Evolutionary conservation across 2,113 vertebrate genomes (phyloP), one percentile per base, ranked within the genome.

Genomic region (Tyto alba): DNA sequence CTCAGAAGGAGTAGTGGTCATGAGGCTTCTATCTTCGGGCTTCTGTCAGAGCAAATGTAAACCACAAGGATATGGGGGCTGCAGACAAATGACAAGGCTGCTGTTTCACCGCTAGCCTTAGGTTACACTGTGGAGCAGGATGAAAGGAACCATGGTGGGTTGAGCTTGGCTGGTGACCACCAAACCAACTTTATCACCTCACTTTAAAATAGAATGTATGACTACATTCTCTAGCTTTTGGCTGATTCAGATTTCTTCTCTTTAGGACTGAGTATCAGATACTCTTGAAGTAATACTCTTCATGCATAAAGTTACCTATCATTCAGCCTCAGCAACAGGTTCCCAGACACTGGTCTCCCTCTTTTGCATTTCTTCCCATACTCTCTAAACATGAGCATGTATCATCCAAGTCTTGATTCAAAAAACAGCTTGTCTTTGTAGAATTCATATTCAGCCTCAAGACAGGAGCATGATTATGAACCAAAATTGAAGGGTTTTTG

Each of bases 401-500:
- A 43, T 26, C 69, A 76, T 48, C 36, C 25, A 55, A 41, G 13
- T 38, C 18, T 38, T 52, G 15, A 52, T 52, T 73, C 4, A 66
- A 86, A 89, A 83, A 11, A 7, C 25, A 43, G 1, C 13, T 88
- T 89, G 18, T 38, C 41, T 80, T 45, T 75, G 14, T 52, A 47
- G 16, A 60, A 41, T 7, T 23, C 5, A 17, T 32, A 52, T 47
- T 45, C 75, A 85, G 6, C 21, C 13, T 15, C 17, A 36, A 81
- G n/a, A 53, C 11, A 74, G 4, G 11, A 78, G 19, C 5, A 20
- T 66, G 11, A 18, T 26, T 74, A 27, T 60, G 22, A 66, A 83
- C 8, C 1, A 64, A 55, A 79, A 47, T 0, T 50, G 25, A 41
- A 16, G 7, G 2, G 0, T 1, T 19, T 84, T 47, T 41, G 16